Conservation (phyloP, 2,888 invertebrate species). For the Lordiphosa andalusiaca region DNA sequence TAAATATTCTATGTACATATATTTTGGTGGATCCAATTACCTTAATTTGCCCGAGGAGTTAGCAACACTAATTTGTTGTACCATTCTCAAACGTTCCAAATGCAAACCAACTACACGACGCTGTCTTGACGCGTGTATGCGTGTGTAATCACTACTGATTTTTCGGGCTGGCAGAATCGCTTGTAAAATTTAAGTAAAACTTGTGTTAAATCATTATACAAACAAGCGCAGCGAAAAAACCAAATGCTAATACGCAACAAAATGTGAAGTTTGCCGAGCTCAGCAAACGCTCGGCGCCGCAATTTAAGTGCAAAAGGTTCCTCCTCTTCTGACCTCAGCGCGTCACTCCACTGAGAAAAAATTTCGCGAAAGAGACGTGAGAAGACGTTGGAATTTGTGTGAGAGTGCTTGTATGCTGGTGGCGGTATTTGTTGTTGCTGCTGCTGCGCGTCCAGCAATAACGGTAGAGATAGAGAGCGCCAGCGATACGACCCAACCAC, state of each 20-base stretch:
- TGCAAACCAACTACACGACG: no score
- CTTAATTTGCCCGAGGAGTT: no score
- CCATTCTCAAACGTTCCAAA: no score
- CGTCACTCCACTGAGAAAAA: slow-evolving; percentile 46
- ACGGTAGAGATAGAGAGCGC: slow-evolving; percentile 54
- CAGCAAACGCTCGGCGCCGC: slow-evolving; percentile 46
- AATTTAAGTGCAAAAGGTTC: slow-evolving; percentile 48
- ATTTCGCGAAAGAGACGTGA: slow-evolving; percentile 53
- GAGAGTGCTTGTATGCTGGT: slow-evolving; percentile 61
- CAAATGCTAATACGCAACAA: slow-evolving; percentile 40
- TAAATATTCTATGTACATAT: no score
- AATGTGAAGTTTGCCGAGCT: slow-evolving; percentile 54
- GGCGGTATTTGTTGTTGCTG: slow-evolving; percentile 63
- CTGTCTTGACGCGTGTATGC: no score
- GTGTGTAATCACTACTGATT: slow-evolving; percentile 22
- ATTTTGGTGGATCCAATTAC: no score
- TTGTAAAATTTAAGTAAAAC: slow-evolving; percentile 48
- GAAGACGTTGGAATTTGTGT: slow-evolving; percentile 74
- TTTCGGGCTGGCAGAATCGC: slow-evolving; percentile 58
- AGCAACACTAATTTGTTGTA: no score
- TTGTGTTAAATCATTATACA: slow-evolving; percentile 36
- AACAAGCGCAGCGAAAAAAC: slow-evolving; percentile 24
- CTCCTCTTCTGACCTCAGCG: slow-evolving; percentile 40
- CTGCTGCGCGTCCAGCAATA: slow-evolving; percentile 56
- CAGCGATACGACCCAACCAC: slow-evolving; percentile 27